These are phyloP conservation scores for Bambusicola thoracicus DNA, from an alignment of 2,113 vertebrate genomes.

Conservation along the genomic window DNA sequence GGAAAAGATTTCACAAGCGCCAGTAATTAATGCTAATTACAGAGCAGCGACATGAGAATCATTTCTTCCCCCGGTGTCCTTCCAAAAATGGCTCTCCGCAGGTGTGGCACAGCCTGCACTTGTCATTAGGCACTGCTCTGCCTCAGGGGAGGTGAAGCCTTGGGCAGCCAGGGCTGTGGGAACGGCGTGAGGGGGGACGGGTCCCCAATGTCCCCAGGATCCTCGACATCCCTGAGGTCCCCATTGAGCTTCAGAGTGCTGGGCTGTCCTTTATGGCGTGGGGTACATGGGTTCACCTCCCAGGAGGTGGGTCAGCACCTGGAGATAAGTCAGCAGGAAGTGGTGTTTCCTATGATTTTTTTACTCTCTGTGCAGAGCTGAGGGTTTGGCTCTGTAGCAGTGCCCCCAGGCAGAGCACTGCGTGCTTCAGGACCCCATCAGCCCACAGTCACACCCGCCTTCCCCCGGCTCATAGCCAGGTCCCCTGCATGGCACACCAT, in stretches of 20 bases:
- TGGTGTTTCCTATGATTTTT: too few relatives aligned
- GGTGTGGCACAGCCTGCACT: constrained; percentile 48
- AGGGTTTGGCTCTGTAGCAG: too few relatives aligned
- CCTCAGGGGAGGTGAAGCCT: constrained; percentile 50
- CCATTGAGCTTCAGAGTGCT: too few relatives aligned
- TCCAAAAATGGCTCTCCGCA: constrained; percentile 63
- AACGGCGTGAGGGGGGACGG: neutral
- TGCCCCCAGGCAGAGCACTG: too few relatives aligned
- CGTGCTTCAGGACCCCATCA: too few relatives aligned
- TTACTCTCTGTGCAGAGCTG: too few relatives aligned
- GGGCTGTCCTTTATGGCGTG: too few relatives aligned
- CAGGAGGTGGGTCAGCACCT: too few relatives aligned
- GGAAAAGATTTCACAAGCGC: constrained; percentile 65
- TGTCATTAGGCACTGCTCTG: constrained; percentile 26
- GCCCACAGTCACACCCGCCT: too few relatives aligned
- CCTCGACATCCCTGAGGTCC: neutral
- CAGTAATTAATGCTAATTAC: constrained; percentile 72
- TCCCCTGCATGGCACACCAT: neutral
- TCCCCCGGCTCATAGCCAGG: fast-evolving
- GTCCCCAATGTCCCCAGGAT: neutral
- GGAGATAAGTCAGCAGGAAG: too few relatives aligned
- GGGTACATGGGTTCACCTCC: too few relatives aligned
- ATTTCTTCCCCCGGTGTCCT: constrained; percentile 65
- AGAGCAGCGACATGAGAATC: constrained; percentile 66
- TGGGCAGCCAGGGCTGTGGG: constrained; percentile 53